Conservation (phyloP, 2,113 vertebrate genomes). For the Pteruthius melanotis region DNA sequence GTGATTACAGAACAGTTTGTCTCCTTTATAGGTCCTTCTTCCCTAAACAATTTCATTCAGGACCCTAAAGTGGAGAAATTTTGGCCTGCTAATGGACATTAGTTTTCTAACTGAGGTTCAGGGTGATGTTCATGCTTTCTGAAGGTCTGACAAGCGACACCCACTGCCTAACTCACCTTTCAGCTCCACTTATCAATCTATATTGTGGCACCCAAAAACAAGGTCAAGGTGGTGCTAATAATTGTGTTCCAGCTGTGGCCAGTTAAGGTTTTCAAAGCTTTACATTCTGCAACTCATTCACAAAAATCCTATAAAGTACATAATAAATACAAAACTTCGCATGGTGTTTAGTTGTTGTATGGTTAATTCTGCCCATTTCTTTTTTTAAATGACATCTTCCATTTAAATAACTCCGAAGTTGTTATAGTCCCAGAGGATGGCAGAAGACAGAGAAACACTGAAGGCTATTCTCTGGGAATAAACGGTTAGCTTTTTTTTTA, state of each 20-base stretch:
- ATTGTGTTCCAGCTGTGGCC: neutral
- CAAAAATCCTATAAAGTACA: neutral
- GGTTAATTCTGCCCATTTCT: neutral
- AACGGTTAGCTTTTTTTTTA: neutral
- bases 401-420: neutral
- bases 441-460: neutral
- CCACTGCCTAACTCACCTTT: neutral
- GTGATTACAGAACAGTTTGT: neutral
- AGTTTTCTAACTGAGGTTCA: neutral
- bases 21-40: neutral
- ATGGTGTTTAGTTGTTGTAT: neutral
- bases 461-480: neutral
- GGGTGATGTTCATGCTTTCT: neutral
- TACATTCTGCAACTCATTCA: neutral
- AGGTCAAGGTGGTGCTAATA: neutral
- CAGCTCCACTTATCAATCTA: neutral
- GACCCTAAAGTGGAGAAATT: neutral
- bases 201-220: neutral
- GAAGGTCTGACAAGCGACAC: neutral
- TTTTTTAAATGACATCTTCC: neutral
- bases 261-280: neutral
- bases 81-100: neutral
- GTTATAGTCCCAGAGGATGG: neutral
- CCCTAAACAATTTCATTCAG: neutral
- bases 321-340: neutral